Percentiles rank a stretch among this genome's conserved stretches.
These are phyloP conservation scores for Heliconius charithonia DNA, from an alignment of 2,888 invertebrate genomes.

Conservation along the genomic window DNA sequence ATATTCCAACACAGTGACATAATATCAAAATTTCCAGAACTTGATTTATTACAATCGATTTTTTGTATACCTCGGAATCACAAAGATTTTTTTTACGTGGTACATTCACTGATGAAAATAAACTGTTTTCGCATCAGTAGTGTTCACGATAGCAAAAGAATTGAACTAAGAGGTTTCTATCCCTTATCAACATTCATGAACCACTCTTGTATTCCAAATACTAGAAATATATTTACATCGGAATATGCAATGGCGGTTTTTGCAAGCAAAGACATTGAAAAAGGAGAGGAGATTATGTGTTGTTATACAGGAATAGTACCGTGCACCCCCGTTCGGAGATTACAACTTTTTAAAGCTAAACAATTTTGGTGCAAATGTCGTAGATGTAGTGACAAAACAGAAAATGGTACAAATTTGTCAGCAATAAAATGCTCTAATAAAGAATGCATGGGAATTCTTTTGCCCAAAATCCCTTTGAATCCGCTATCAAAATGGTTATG, in stretches of 20 bases:
- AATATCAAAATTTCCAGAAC: slow-evolving; percentile 71
- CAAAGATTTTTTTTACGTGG: slow-evolving; percentile 76
- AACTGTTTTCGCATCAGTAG: slow-evolving; percentile 86
- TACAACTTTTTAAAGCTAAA: slow-evolving; percentile 85
- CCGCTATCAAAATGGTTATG: slow-evolving; percentile 83
- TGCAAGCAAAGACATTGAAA: slow-evolving; percentile 82
- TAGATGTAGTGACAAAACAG: slow-evolving; percentile 86
- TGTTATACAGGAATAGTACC: slow-evolving; percentile 87
- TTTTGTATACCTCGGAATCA: slow-evolving; percentile 78
- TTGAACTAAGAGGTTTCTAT: slow-evolving; percentile 85
- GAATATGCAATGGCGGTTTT: slow-evolving; percentile 83
- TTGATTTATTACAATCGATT: slow-evolving; percentile 73
- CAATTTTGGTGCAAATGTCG: slow-evolving; percentile 86
- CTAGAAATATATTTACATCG: slow-evolving; percentile 84
- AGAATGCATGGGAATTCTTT: slow-evolving; percentile 78
- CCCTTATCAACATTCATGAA: slow-evolving; percentile 86
- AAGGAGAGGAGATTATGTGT: slow-evolving; percentile 85
- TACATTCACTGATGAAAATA: slow-evolving; percentile 84
- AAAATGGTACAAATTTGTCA: slow-evolving; percentile 83
- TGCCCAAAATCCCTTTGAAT: slow-evolving; percentile 80
- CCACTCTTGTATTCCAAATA: slow-evolving; percentile 88
- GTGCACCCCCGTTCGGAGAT: slow-evolving; percentile 85
- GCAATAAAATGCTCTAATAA: slow-evolving; percentile 81
- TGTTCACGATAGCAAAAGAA: slow-evolving; percentile 56
- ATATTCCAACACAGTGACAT: slow-evolving; percentile 71